These are phyloP conservation scores for Acipenser transmontanus DNA, from an alignment of 2,797 vertebrate genomes.

Conservation along the genomic window DNA sequence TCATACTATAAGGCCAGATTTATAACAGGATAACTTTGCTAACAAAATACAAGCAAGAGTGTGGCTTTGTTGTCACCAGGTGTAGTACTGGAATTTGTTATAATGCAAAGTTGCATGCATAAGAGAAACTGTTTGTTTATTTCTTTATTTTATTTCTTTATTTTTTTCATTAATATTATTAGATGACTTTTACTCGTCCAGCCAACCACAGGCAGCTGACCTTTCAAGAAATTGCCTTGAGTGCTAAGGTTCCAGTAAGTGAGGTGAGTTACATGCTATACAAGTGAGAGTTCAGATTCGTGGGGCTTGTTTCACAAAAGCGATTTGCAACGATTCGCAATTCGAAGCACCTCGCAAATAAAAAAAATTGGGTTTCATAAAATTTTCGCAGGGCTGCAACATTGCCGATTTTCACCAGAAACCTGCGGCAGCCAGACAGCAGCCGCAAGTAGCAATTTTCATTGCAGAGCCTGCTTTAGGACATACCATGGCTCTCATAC, in stretches of 20 bases:
- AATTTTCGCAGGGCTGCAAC: too few species aligned
- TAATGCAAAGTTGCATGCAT: background rate
- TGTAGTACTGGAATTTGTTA: background rate
- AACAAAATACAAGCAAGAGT: too few species aligned
- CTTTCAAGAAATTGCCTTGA: slow-evolving; percentile 88
- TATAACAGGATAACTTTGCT: background rate
- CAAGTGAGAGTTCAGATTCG: too few species aligned
- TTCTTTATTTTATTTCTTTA: background rate
- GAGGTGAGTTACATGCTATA: slow-evolving; percentile 62
- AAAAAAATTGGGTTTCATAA: too few species aligned
- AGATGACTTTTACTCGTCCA: slow-evolving; percentile 98
- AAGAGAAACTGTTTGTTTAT: background rate
- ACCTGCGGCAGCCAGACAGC: too few species aligned
- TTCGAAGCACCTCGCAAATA: too few species aligned
- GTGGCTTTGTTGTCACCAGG: background rate
- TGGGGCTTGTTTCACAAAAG: too few species aligned
- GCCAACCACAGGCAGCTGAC: slow-evolving; percentile 93
- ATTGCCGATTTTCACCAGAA: too few species aligned
- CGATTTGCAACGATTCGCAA: too few species aligned
- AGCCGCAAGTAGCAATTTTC: too few species aligned
- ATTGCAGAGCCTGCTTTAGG: too few species aligned
- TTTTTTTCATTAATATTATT: slow-evolving; percentile 10
- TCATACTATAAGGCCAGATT: background rate
- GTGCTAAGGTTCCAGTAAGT: slow-evolving; percentile 82
- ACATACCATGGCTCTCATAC: too few species aligned